Evolutionary conservation across 2,113 vertebrate genomes (phyloP).

Genomic region (Piprites chloris): DNA sequence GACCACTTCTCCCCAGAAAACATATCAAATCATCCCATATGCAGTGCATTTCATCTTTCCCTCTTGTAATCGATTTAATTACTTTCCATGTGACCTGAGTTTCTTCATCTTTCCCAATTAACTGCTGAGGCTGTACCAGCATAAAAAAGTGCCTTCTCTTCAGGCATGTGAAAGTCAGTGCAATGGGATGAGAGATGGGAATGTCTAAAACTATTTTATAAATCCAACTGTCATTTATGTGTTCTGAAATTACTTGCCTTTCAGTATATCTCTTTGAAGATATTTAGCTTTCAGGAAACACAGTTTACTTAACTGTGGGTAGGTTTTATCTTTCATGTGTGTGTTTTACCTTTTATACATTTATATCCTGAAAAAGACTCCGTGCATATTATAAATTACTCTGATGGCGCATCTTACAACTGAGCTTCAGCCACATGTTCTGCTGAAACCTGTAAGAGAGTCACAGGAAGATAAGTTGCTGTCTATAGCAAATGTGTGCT

Average conservation of each 20-base stretch:
- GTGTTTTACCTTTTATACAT: not conserved
- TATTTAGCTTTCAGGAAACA: not conserved
- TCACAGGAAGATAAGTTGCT: not conserved
- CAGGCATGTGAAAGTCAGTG: not conserved
- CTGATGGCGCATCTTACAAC: not conserved
- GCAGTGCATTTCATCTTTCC: not conserved
- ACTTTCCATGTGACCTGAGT: not conserved
- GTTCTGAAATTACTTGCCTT: not conserved
- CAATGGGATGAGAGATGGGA: not conserved
- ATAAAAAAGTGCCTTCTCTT: not conserved
- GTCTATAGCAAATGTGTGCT: fast-evolving
- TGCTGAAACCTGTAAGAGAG: not conserved
- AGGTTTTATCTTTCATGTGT: not conserved
- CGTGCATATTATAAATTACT: not conserved
- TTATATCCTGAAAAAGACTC: not conserved
- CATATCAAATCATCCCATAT: not conserved
- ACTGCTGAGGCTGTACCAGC: not conserved
- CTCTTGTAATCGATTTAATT: not conserved
- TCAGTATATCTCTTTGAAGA: not conserved
- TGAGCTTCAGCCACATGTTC: not conserved
- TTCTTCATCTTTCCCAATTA: not conserved
- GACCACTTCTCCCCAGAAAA: not conserved
- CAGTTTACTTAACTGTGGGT: not conserved
- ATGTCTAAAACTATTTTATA: not conserved
- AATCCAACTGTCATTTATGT: not conserved